Percentiles rank a stretch among this genome's conserved stretches.
phyloP scores from a whole-genome alignment of 2,888 invertebrate species.

The Cheiracanthium punctorium region DNA sequence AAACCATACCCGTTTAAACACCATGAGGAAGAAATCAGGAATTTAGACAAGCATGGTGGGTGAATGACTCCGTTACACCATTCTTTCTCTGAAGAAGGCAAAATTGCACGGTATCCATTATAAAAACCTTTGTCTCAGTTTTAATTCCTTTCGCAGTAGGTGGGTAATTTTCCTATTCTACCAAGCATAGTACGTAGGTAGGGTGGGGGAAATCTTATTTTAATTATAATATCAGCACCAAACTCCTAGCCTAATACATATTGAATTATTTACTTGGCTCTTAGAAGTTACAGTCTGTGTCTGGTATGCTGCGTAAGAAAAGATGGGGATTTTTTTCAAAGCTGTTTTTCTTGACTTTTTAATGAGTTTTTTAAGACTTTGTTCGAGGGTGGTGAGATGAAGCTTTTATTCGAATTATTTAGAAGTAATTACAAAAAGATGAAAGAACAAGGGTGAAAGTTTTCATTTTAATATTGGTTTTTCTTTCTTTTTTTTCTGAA shows the following conservation, averaged over 20 bases:
- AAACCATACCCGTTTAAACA: too few relatives aligned
- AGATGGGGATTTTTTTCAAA: not conserved
- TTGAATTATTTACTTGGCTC: not conserved
- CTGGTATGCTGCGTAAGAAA: not conserved
- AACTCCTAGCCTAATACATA: not conserved
- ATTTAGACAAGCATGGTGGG: too few relatives aligned
- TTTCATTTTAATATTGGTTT: not conserved
- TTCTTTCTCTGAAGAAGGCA: not conserved
- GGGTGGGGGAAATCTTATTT: not conserved
- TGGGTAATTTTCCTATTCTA: not conserved
- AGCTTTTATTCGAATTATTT: not conserved
- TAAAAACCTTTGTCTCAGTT: not conserved
- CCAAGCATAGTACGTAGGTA: not conserved
- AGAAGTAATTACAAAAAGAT: not conserved
- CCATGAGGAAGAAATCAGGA: too few relatives aligned
- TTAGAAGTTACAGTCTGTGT: not conserved
- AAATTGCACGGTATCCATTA: not conserved
- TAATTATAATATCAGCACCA: not conserved
- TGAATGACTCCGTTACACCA: too few relatives aligned
- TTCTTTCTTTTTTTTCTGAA: too few relatives aligned
- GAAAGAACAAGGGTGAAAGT: not conserved
- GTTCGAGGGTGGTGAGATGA: not conserved
- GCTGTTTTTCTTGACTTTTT: not conserved
- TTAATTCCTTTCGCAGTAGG: not conserved
- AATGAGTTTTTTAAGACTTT: not conserved